Evolutionary conservation across 2,113 vertebrate species (phyloP).

Genomic region (Channa argus): DNA sequence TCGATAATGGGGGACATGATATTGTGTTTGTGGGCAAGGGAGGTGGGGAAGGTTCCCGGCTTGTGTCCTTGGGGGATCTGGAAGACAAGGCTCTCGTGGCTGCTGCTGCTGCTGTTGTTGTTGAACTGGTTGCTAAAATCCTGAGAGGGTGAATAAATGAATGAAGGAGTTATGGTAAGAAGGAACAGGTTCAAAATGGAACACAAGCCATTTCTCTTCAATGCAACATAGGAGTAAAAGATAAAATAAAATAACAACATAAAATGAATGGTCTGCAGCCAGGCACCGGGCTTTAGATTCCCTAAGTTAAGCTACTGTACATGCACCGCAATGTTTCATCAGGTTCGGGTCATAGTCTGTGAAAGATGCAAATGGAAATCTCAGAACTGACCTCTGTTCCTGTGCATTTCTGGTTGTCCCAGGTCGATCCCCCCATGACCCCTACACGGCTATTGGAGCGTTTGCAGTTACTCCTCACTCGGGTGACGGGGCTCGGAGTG

Average conservation of each 20-base stretch:
- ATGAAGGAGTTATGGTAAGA: no score
- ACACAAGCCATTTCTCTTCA: not conserved
- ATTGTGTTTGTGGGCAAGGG: slow-evolving; percentile 76
- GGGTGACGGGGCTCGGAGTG: slow-evolving; percentile 78
- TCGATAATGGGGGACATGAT: slow-evolving; percentile 60
- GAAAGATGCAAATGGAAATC: no score
- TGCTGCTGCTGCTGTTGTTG: not conserved
- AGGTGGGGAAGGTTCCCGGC: slow-evolving; percentile 89
- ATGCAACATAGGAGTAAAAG: not conserved
- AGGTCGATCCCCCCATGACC: not conserved
- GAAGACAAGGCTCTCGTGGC: slow-evolving; percentile 79
- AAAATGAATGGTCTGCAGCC: not conserved
- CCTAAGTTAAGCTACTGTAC: no score
- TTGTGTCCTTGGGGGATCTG: slow-evolving; percentile 88
- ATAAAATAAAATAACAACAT: not conserved
- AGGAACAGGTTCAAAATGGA: not conserved
- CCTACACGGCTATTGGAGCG: slow-evolving; percentile 33
- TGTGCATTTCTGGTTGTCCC: slow-evolving; percentile 25
- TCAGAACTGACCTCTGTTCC: slow-evolving; percentile 47
- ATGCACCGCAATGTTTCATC: no score
- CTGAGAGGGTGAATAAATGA: not conserved
- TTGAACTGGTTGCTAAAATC: slow-evolving; percentile 65
- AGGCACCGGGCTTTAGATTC: no score
- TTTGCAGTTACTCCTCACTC: slow-evolving; percentile 80
- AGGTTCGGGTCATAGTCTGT: no score